These are phyloP conservation scores for Ranitomeya imitator DNA, from an alignment of 2,113 vertebrate species.

Conservation along the genomic window DNA sequence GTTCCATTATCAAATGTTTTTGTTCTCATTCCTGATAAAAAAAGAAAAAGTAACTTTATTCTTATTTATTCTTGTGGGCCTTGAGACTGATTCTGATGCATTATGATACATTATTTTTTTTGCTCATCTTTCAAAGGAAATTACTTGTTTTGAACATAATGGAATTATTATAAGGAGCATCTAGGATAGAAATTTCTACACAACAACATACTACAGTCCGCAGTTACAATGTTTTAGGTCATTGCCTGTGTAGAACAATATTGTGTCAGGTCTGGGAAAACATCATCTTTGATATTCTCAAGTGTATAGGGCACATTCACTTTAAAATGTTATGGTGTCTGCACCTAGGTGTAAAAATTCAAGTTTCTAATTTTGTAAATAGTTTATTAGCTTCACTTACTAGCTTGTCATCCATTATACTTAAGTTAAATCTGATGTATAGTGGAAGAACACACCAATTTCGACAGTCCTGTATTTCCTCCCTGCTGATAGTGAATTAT, in stretches of 20 bases:
- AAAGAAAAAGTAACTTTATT: background rate
- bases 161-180: background rate
- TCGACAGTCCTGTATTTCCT: background rate
- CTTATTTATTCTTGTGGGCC: background rate
- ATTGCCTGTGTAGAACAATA: no score
- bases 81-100: background rate
- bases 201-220: background rate
- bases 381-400: no score
- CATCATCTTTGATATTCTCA: no score
- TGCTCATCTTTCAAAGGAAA: background rate
- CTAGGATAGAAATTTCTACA: background rate
- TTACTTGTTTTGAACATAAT: background rate
- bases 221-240: no score
- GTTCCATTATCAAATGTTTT: background rate
- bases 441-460: background rate
- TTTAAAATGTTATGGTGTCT: no score
- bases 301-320: no score
- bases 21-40: slow-evolving; percentile 10
- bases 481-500: background rate
- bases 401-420: no score
- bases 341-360: no score
- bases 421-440: background rate
- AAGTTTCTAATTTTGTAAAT: no score
- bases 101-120: background rate
- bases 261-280: no score